Evolutionary conservation across 2,113 vertebrate genomes (phyloP).

Genomic region (Pseudopipra pipra): DNA sequence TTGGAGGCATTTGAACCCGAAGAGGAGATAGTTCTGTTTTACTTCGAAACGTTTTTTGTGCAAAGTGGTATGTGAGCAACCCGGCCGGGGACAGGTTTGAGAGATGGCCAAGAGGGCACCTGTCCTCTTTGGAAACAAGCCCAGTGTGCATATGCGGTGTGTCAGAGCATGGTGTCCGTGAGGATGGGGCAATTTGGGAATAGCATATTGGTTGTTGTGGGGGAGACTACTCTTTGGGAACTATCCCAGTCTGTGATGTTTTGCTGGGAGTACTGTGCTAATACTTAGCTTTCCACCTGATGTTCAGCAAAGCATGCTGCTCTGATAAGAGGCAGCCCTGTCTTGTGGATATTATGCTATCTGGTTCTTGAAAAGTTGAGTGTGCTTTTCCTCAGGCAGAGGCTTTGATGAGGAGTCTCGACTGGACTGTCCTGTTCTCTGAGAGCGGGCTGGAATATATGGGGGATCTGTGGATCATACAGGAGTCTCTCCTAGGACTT

Average conservation of each 20-base stretch:
- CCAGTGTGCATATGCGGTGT: background rate
- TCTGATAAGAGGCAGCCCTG: background rate
- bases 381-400: background rate
- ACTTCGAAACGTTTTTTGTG: background rate
- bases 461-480: background rate
- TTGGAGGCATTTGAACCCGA: background rate
- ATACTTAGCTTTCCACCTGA: background rate
- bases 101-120: background rate
- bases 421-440: background rate
- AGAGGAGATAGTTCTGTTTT: background rate
- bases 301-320: background rate
- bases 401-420: background rate
- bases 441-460: background rate
- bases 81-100: fast-evolving
- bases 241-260: background rate
- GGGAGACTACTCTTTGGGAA: background rate
- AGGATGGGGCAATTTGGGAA: background rate
- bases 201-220: background rate
- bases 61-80: background rate
- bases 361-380: background rate
- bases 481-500: background rate
- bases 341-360: background rate
- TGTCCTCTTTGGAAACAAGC: background rate
- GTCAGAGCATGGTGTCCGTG: background rate
- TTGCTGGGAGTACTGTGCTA: background rate